These are phyloP conservation scores for Athene noctua DNA, from an alignment of 2,113 vertebrate genomes.

Conservation along the genomic window DNA sequence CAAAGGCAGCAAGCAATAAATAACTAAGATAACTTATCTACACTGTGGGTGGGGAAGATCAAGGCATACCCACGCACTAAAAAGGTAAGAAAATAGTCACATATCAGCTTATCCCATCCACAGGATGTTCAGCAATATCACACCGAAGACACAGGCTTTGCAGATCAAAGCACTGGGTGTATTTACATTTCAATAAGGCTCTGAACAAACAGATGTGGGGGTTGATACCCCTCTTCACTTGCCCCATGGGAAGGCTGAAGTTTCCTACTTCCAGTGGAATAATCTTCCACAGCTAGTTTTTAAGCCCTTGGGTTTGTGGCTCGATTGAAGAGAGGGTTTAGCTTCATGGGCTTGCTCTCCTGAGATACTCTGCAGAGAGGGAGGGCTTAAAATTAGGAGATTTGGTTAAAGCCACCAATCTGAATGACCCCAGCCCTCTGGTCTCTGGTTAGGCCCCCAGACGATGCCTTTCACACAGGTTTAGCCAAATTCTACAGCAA, in stretches of 20 bases:
- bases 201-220: neutral
- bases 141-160: accelerated
- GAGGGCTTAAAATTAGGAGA: neutral
- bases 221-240: neutral
- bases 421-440: neutral
- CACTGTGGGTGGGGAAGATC: neutral
- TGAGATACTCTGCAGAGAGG: neutral
- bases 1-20: neutral
- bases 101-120: neutral
- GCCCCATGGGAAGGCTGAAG: neutral
- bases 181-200: neutral
- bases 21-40: neutral
- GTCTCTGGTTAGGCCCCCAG: neutral
- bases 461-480: neutral
- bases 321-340: neutral
- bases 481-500: neutral
- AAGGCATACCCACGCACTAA: accelerated
- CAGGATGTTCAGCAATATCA: neutral
- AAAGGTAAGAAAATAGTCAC: neutral
- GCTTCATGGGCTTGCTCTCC: accelerated
- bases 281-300: neutral
- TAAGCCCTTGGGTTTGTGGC: neutral
- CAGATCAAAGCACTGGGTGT: neutral
- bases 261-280: neutral
- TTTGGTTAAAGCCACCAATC: neutral